Base-by-base conservation (phyloP, 2,888 invertebrate genomes). In the Blastobasis adustella region DNA sequence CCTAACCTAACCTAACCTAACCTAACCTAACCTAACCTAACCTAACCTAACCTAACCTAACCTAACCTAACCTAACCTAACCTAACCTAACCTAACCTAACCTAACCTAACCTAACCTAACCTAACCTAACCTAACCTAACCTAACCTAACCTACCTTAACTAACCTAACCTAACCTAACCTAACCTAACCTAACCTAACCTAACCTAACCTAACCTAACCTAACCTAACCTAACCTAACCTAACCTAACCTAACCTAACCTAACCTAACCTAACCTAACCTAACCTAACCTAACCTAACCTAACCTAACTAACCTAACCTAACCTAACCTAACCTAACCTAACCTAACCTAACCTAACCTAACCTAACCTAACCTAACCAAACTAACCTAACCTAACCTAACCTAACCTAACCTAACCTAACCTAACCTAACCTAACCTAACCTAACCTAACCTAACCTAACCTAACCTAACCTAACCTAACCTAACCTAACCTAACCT, bases 161-260 rank as follows among this genome's bases (percentile, higher is more conserved):
- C 49, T 47, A 47, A 53, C 53, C 49, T 47, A 53, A 47, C 49
- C 44, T 49, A 46, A 48, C 49, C 46, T 48, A 47, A 50, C 48
- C 50, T 50, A 53, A 48, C 53, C 53, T 50, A 50, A 53, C 50
- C 53, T 50, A 49, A 52, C 49, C 53, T 50, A 50, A 53, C 53
- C 53, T 53, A 53, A 53, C 53, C 53, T 53, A 53, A 50, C 53
- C 50, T 50, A 53, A 53, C 53, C 53, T 53, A 53, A 53, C 53
- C 53, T 53, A 53, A 53, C 53, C 53, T 53, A 53, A 53, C 53
- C 53, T 53, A 53, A 53, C 53, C 53, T 53, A 53, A 53, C 53
- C 53, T 53, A 53, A 53, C 53, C 53, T 53, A 58, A 59, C 60
- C 60, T 56, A 58, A 54, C 55, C 55, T 51, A 51, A 54, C 55